These are phyloP conservation scores for Tillus elongatus DNA, from an alignment of 2,888 invertebrate species.

Conservation along the genomic window DNA sequence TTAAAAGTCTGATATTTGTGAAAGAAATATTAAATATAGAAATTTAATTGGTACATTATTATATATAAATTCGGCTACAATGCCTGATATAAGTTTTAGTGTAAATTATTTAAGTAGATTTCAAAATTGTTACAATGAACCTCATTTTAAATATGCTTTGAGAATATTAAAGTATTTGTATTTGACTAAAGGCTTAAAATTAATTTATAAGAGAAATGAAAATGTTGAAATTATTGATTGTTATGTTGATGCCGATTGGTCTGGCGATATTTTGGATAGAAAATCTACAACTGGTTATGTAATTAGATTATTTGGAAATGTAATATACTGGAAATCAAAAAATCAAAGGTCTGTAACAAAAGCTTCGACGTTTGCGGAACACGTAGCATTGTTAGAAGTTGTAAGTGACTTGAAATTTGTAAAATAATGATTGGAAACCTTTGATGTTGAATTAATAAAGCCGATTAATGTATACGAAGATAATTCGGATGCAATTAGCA, in stretches of 20 bases:
- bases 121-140: conserved; percentile 21
- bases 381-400: background rate
- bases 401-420: too few species aligned
- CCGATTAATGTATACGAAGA: too few species aligned
- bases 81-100: conserved; percentile 30
- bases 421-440: too few species aligned
- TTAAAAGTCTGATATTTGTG: conserved; percentile 6
- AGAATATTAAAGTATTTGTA: conserved; percentile 29
- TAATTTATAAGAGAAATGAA: conserved; percentile 10
- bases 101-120: conserved; percentile 33
- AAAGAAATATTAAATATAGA: conserved; percentile 8
- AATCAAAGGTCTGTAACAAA: background rate
- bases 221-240: conserved; percentile 13
- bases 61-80: conserved; percentile 30
- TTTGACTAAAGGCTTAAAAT: conserved; percentile 12
- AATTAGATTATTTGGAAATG: conserved; percentile 4
- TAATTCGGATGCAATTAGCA: too few species aligned
- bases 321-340: conserved; percentile 3
- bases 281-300: too few species aligned
- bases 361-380: conserved; percentile 1
- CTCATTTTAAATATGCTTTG: conserved; percentile 24
- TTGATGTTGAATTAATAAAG: too few species aligned
- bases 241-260: conserved; percentile 29
- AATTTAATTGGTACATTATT: too few species aligned
- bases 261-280: conserved; percentile 17